Percentiles rank a stretch among this genome's conserved stretches.
Evolutionary conservation across 2,797 vertebrate species (phyloP).

Genomic region (Amphiprion clarkii): DNA sequence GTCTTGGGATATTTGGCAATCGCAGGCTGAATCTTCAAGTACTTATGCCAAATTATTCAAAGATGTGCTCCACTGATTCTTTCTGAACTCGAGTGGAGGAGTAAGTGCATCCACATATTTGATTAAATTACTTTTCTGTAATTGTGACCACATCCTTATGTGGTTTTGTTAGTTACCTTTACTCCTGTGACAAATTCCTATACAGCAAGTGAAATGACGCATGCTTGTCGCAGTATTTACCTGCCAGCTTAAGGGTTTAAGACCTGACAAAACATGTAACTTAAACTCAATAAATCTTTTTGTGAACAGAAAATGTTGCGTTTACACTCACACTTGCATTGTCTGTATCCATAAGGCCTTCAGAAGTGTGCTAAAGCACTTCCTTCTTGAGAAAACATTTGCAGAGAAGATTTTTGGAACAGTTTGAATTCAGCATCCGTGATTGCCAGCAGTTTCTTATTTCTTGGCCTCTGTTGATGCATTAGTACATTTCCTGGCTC

Average conservation of each 20-base stretch:
- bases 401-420: not conserved
- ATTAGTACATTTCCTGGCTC: not conserved
- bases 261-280: no score
- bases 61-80: conserved; percentile 31
- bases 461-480: not conserved
- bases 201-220: no score
- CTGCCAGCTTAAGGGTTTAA: no score
- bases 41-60: conserved; percentile 22
- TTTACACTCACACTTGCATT: not conserved
- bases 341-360: not conserved
- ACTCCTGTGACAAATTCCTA: no score
- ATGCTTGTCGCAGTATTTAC: no score
- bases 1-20: conserved; percentile 22
- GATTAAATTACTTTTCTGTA: not conserved
- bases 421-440: not conserved
- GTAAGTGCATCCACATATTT: not conserved
- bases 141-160: not conserved
- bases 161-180: not conserved
- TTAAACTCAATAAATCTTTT: no score
- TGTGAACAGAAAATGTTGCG: not conserved
- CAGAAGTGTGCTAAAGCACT: not conserved
- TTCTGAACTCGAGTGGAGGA: conserved; percentile 14
- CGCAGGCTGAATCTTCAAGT: conserved; percentile 29
- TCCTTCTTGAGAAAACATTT: not conserved
- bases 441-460: not conserved